Evolutionary conservation across 1,140 invertebrate species (phyloP).

Genomic region (Rhagoletis zephyria): DNA sequence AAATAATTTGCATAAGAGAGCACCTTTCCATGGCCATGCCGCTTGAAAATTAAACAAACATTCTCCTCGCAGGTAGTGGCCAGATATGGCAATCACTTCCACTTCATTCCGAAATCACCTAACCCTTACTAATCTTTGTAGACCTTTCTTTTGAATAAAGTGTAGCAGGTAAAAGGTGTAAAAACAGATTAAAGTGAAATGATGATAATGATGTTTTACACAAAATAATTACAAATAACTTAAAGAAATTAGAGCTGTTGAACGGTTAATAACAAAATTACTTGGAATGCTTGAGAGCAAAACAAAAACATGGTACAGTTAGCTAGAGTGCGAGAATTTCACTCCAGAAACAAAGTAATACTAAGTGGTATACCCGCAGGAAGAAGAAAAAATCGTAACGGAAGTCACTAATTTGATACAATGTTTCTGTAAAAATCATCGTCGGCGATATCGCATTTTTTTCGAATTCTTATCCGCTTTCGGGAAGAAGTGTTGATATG

Average conservation of each 20-base stretch:
- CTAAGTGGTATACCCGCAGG: too few relatives aligned
- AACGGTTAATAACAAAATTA: not conserved
- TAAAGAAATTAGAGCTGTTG: not conserved
- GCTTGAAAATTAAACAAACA: not conserved
- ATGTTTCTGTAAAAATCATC: not conserved
- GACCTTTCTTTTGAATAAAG: not conserved
- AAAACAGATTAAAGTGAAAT: constrained; percentile 1
- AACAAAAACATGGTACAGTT: not conserved
- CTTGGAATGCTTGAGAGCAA: not conserved
- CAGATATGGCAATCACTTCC: not conserved
- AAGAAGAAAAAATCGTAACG: too few relatives aligned
- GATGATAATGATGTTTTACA: not conserved
- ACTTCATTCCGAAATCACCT: too few relatives aligned
- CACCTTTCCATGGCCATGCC: not conserved
- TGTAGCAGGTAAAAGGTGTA: not conserved
- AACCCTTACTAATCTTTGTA: not conserved
- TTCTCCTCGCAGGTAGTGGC: not conserved
- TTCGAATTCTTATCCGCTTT: too few relatives aligned
- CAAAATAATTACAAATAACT: not conserved
- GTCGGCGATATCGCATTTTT: not conserved
- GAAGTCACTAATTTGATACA: too few relatives aligned
- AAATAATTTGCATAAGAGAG: not conserved
- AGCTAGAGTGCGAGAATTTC: too few relatives aligned
- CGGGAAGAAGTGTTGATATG: too few relatives aligned
- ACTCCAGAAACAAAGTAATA: too few relatives aligned